Percentiles rank a stretch among this genome's conserved stretches.
These are phyloP conservation scores for Argyresthia albistria DNA, from an alignment of 2,888 invertebrate genomes.

Conservation along the genomic window DNA sequence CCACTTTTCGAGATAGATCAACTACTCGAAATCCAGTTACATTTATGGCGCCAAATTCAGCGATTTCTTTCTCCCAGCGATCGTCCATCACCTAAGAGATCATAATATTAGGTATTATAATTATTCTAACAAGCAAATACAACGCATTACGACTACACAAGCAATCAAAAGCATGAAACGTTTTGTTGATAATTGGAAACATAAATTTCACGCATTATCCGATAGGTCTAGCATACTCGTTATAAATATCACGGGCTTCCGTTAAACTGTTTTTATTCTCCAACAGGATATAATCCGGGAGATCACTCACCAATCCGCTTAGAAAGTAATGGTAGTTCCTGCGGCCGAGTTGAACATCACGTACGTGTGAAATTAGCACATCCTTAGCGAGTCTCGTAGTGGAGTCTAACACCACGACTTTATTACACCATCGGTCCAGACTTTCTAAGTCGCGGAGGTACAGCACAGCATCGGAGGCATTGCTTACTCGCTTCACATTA, in stretches of 20 bases:
- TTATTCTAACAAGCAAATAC: neutral
- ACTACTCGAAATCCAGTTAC: conserved; percentile 97
- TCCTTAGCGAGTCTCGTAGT: conserved; percentile 89
- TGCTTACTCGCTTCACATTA: conserved; percentile 87
- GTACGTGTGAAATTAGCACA: conserved; percentile 88
- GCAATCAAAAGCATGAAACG: too few species aligned
- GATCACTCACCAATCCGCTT: conserved; percentile 85
- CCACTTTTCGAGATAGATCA: conserved; percentile 82
- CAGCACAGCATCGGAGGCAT: conserved; percentile 85
- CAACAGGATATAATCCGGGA: too few species aligned
- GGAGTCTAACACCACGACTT: conserved; percentile 91
- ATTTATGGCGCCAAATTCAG: conserved; percentile 96
- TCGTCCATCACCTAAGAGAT: conserved; percentile 91
- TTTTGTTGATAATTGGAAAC: too few species aligned
- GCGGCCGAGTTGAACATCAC: conserved; percentile 87
- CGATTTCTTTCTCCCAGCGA: conserved; percentile 91
- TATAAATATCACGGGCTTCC: too few species aligned
- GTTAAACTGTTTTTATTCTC: too few species aligned
- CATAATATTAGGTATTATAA: neutral
- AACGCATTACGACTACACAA: too few species aligned
- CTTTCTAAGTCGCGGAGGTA: conserved; percentile 86
- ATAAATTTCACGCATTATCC: too few species aligned
- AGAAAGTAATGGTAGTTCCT: conserved; percentile 93
- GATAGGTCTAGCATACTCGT: too few species aligned
- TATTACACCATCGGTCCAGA: conserved; percentile 86